Conservation (phyloP, 2,797 vertebrate genomes). For the Onychomys torridus region DNA sequence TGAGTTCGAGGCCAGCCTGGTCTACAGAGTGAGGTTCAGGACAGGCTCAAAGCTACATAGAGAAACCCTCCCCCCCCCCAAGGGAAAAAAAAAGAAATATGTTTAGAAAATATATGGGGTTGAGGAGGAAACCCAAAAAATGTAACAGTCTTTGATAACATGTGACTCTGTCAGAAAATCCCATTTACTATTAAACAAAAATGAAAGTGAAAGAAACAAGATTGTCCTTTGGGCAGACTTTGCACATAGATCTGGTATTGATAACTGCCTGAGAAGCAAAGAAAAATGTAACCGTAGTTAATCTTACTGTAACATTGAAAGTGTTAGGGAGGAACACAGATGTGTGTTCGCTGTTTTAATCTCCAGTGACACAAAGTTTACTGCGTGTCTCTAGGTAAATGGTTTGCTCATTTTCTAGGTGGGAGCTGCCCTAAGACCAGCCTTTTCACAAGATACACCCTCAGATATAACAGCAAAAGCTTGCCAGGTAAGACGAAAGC, state of each 20-base stretch:
- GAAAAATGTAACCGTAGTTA: not conserved
- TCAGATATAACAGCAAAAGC: conserved; percentile 99
- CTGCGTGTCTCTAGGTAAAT: conserved; percentile 54
- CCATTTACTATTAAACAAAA: conserved; percentile 32
- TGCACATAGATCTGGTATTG: conserved; percentile 31
- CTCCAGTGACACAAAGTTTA: conserved; percentile 33
- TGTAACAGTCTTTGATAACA: not conserved
- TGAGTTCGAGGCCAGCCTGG: too few species aligned
- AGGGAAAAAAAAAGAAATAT: conserved; percentile 9
- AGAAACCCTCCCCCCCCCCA: too few species aligned
- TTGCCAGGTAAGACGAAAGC: conserved; percentile 92
- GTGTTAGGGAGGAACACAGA: not conserved
- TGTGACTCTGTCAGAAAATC: conserved; percentile 43
- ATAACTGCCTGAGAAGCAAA: conserved; percentile 27
- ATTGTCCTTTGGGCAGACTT: not conserved
- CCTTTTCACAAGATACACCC: conserved; percentile 98
- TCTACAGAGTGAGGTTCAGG: too few species aligned
- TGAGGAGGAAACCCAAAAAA: not conserved
- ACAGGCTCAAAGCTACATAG: too few species aligned
- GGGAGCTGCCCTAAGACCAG: conserved; percentile 97
- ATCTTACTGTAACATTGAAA: conserved; percentile 1
- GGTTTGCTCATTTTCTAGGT: conserved; percentile 89
- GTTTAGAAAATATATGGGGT: not conserved
- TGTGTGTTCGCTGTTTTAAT: conserved; percentile 47
- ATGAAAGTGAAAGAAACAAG: conserved; percentile 22